Evolutionary conservation across 92 coral and sea anemone genomes (phyloP), one percentile per base, ranked within the genome.

Genomic region (Heliopora coerulea): DNA sequence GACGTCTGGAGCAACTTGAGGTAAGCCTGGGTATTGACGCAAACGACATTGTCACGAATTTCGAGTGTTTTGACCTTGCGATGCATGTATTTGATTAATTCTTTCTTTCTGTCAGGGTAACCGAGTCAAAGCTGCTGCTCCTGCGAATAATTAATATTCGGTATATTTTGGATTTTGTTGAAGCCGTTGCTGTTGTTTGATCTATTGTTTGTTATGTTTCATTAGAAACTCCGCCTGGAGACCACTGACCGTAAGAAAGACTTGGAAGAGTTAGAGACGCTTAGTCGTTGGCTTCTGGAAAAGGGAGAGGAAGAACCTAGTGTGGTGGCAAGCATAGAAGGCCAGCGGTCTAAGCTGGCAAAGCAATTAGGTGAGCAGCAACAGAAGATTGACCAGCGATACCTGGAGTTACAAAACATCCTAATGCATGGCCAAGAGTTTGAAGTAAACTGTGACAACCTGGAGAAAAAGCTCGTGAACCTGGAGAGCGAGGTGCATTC

Each of bases 391-490:
- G 74, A 73, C 12, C 88, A 90, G 54, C 78, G 86, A 23, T 96
- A 93, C 68, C 88, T 88, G 63, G 84, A 86, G 49, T 74, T 93
- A 18, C 96, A 93, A 77, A 91, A 91, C 44, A 92, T 90, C 50
- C 96, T 90, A 74, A 87, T 93, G 85, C 88, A 91, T 74, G 88
- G 90, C 11, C 98, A 88, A 68, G 96, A 90, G 75, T 93, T 93
- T 81, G 88, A 79, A 26, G 91, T 84, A 19, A 88, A 91, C 31
- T 90, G 82, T 46, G 87, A 74, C 56, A 95, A 87, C 57, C 83
- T 93, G 78, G 83, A 72, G 66, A 87, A 80, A 50, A 89, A 82
- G 59, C 87, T 93, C 58, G 91, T 88, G 19, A 88, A 73, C 29
- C 86, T 93, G 78, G 98, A 90, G 59, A 87, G 75, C 60, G 80